A percentile compares a stretch with the other conserved stretches of the same genome.
Evolutionary conservation across 2,113 vertebrate genomes (phyloP).

Genomic region (Hystrix brachyura): DNA sequence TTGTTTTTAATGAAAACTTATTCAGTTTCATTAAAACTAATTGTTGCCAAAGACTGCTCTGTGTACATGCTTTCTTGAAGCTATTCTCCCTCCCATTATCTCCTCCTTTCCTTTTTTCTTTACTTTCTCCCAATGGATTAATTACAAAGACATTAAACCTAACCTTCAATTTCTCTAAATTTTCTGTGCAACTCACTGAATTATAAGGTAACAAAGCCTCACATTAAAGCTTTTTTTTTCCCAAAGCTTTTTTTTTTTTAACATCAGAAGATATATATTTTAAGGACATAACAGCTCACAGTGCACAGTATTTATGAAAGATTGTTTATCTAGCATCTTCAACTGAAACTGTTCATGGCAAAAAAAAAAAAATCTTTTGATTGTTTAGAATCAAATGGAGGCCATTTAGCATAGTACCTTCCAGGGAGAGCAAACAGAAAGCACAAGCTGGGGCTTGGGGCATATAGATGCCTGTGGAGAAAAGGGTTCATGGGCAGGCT

Average conservation of each 20-base stretch:
- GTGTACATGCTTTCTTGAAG: background rate
- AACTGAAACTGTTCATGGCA: constrained; percentile 5
- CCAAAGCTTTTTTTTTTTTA: constrained; percentile 10
- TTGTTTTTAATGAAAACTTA: background rate
- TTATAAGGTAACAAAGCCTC: constrained; percentile 51
- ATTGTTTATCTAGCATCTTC: background rate
- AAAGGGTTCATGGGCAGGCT: constrained; percentile 71
- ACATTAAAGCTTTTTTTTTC: background rate
- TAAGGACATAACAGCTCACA: background rate
- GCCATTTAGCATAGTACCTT: constrained; percentile 30
- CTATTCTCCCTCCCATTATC: background rate
- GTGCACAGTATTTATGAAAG: constrained; percentile 51
- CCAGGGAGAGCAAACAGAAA: constrained; percentile 24
- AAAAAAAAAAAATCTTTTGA: background rate
- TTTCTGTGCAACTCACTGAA: constrained; percentile 10
- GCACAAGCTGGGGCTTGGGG: background rate
- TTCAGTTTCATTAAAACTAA: background rate
- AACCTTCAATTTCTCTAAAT: constrained; percentile 37
- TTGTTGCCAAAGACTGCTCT: background rate
- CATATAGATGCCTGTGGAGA: constrained; percentile 47
- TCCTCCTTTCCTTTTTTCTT: background rate
- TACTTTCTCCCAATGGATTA: background rate
- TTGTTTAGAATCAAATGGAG: constrained; percentile 27
- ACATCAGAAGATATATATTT: constrained; percentile 35
- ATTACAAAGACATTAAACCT: constrained; percentile 45